phyloP scores from a whole-genome alignment of 2,888 invertebrate genomes.

The Hyposoter dolosus region DNA sequence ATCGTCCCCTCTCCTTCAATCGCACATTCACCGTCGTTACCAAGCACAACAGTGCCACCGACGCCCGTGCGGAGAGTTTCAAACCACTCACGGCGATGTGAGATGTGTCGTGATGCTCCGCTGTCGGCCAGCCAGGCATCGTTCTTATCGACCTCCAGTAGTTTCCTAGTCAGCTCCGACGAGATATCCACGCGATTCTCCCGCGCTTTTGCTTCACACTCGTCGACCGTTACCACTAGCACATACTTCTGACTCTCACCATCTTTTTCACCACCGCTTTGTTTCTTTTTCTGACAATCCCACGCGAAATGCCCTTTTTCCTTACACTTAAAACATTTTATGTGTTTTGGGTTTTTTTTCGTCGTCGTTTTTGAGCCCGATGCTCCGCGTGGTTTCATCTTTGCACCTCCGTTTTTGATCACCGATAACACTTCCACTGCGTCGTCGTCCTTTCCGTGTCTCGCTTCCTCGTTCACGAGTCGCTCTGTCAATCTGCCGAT shows the following conservation, averaged over 20 bases:
- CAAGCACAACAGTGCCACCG: background rate
- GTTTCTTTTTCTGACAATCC: background rate
- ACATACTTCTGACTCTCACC: background rate
- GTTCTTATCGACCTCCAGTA: background rate
- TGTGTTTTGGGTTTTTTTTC: no score
- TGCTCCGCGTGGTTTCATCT: slow-evolving; percentile 52
- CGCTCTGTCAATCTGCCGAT: slow-evolving; percentile 63
- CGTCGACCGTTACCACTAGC: background rate
- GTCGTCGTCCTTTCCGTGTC: slow-evolving; percentile 43
- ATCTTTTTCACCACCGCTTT: background rate
- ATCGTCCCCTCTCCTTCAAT: background rate
- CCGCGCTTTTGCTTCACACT: background rate
- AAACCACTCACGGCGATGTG: background rate
- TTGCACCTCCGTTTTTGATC: slow-evolving; percentile 39
- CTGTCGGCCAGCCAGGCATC: background rate
- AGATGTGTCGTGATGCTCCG: background rate
- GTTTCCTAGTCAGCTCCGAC: no score
- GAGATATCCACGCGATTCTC: no score
- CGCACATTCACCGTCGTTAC: background rate
- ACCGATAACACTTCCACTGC: slow-evolving; percentile 57
- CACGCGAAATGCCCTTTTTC: background rate
- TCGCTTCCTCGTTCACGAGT: slow-evolving; percentile 63
- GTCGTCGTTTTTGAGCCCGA: no score
- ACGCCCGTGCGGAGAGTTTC: background rate
- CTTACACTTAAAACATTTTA: background rate